Conservation (phyloP, 1,140 invertebrate species). For the Apis cerana region DNA sequence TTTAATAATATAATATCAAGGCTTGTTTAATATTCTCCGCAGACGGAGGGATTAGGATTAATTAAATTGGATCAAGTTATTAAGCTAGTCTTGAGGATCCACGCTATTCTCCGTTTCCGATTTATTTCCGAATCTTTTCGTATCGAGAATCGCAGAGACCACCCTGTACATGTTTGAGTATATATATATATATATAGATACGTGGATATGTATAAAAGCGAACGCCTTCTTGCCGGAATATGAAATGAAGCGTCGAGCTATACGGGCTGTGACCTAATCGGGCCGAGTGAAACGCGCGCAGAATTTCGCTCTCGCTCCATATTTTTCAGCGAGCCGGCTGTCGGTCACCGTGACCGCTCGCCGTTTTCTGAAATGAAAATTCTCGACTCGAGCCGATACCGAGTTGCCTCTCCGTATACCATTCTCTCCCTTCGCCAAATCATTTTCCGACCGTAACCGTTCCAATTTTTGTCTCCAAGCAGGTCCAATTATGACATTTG, state of each 20-base stretch:
- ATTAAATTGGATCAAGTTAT: too few relatives aligned
- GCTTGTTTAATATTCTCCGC: too few relatives aligned
- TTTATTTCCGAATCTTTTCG: too few relatives aligned
- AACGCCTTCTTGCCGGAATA: conserved; percentile 72
- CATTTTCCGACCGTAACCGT: too few relatives aligned
- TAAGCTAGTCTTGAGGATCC: too few relatives aligned
- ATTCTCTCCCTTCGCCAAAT: neutral
- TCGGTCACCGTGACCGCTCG: conserved; percentile 54
- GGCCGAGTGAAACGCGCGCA: conserved; percentile 73
- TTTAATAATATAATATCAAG: neutral
- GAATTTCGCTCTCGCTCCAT: conserved; percentile 60
- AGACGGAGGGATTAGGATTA: too few relatives aligned
- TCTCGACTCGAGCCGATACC: neutral
- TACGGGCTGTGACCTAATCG: conserved; percentile 71
- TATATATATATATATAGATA: neutral
- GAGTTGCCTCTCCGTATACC: neutral
- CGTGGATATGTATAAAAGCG: conserved; percentile 72
- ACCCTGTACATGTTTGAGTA: neutral
- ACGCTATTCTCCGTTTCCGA: too few relatives aligned
- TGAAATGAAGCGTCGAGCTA: conserved; percentile 69
- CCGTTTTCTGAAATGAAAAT: conserved; percentile 33
- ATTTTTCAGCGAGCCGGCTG: conserved; percentile 62
- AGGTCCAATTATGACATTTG: too few relatives aligned
- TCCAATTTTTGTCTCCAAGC: neutral
- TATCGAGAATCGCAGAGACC: too few relatives aligned